Evolutionary conservation across 2,797 vertebrate genomes (phyloP).

Genomic region (Lates japonicus): DNA sequence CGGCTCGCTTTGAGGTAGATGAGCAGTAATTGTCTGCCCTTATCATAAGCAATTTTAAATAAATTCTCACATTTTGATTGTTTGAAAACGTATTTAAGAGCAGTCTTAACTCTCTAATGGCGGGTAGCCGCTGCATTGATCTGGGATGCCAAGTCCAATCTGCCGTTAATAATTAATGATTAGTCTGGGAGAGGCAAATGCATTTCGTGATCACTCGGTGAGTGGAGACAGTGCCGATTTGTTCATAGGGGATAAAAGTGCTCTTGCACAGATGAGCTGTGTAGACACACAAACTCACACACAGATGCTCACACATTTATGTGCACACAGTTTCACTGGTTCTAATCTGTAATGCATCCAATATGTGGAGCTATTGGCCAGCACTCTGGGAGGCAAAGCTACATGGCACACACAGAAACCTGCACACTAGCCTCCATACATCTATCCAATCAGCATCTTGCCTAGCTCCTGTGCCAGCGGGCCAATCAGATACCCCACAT

Average conservation of each 20-base stretch:
- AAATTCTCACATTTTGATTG: constrained; percentile 33
- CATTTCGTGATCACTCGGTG: constrained; percentile 71
- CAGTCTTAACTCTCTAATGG: constrained; percentile 33
- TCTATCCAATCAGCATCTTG: constrained; percentile 74
- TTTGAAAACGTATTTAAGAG: constrained; percentile 41
- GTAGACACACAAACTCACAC: constrained; percentile 56
- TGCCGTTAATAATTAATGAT: constrained; percentile 82
- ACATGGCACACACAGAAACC: constrained; percentile 75
- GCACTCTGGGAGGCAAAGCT: constrained; percentile 67
- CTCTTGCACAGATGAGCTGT: constrained; percentile 76
- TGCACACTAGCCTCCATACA: constrained; percentile 69
- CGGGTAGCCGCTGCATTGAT: constrained; percentile 66
- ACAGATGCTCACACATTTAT: constrained; percentile 11
- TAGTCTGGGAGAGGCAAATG: constrained; percentile 78
- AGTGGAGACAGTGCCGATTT: constrained; percentile 71
- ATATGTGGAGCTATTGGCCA: constrained; percentile 72
- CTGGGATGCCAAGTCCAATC: constrained; percentile 69
- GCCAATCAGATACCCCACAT: constrained; percentile 77
- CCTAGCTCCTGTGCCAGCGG: constrained; percentile 61
- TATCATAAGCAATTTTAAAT: constrained; percentile 28
- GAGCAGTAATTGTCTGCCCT: constrained; percentile 1
- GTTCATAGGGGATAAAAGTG: constrained; percentile 73
- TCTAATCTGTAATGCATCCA: constrained; percentile 80
- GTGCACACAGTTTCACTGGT: constrained; percentile 51
- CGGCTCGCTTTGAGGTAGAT: background rate